Evolutionary conservation across 2,113 vertebrate species (phyloP), one percentile per base, ranked within the genome.

Genomic region (Sturnira hondurensis): DNA sequence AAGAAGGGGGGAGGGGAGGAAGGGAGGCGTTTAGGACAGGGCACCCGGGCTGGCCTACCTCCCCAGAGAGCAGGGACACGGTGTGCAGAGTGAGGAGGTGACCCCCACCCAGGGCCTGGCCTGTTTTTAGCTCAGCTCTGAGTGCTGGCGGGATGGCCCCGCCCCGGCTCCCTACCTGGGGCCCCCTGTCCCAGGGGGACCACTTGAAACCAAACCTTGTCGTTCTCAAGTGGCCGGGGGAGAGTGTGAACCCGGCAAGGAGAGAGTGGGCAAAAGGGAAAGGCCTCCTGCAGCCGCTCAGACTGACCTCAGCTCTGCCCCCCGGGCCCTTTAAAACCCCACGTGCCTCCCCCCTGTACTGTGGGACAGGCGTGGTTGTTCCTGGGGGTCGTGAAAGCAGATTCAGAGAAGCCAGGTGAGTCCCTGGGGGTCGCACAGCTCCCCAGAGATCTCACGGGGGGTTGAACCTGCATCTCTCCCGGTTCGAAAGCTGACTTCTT

Each of bases 131-230:
- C 95, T 92, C 36, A 67, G 65, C 63, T 26, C 90, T 54, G 86
- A 87, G 93, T 86, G 47, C 89, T 52, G 22, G 85, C 15, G 67
- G 89, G 74, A 76, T 20, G 52, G 43, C 26, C 43, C 73, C 0
- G 0, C 73, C 77, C 73, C 2, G 2, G 13, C 70, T 43, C 24
- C 67, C 58, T 24, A 50, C 95, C 58, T 54, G 24, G 56, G 88
- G 20, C 85, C 86, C 56, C 31, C 3, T 68, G 85, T 67, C 95
- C 88, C 31, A 22, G 33, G 61, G 87, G 92, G 83, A 50, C 81
- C 97, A 95, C 97, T 98, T 98, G 96, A 97, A 95, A 95, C 63
- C 16, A 17, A 92, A 95, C 38, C 96, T 95, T 97, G 93, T 97
- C 76, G 65, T 78, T 95, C 96, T 98, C 96, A 98, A 97, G 96